A percentile compares a stretch with the other conserved stretches of the same genome.
phyloP scores from a whole-genome alignment of 2,113 vertebrate species.

The Vulpes vulpes region DNA sequence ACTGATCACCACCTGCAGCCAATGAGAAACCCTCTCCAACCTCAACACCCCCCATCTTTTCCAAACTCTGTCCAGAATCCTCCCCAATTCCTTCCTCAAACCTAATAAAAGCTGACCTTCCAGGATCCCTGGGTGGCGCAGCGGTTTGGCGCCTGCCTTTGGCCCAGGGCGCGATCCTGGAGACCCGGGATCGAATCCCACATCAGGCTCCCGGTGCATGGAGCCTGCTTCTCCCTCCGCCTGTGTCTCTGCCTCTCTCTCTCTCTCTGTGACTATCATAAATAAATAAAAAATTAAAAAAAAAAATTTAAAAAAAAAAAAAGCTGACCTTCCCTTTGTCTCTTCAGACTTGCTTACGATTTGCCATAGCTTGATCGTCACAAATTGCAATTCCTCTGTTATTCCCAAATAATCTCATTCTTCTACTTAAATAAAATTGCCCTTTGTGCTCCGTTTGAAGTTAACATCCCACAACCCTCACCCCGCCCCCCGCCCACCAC shows the following conservation, averaged over 20 bases:
- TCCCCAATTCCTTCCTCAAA: neutral
- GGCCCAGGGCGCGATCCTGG: too few relatives aligned
- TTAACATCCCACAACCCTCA: neutral
- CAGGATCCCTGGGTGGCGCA: too few relatives aligned
- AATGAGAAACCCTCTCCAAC: neutral
- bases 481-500: rapidly evolving
- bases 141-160: too few relatives aligned
- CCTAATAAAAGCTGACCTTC: neutral
- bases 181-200: too few relatives aligned
- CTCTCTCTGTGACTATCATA: too few relatives aligned
- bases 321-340: neutral
- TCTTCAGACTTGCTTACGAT: neutral
- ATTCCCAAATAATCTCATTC: neutral
- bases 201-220: too few relatives aligned
- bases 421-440: neutral
- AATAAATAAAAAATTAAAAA: too few relatives aligned
- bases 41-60: neutral
- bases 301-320: too few relatives aligned
- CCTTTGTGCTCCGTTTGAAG: neutral
- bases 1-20: neutral
- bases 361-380: neutral
- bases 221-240: too few relatives aligned
- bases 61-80: neutral
- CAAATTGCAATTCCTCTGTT: neutral
- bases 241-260: too few relatives aligned